phyloP scores from a whole-genome alignment of 1,140 invertebrate species.

The Halictus rubicundus region DNA sequence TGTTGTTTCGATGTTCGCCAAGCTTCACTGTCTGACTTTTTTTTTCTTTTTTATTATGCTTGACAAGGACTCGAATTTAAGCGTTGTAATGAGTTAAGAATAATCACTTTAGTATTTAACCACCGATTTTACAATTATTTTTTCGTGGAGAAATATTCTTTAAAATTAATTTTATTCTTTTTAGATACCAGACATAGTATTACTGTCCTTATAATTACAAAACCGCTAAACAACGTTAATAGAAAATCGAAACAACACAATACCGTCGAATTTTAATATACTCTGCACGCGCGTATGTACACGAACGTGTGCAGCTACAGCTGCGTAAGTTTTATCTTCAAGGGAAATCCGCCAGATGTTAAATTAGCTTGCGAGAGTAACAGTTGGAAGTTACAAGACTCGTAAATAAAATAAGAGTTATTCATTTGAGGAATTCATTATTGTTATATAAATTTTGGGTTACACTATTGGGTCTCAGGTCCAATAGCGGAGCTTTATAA shows the following conservation, averaged over 20 bases:
- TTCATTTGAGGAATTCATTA: too few relatives aligned
- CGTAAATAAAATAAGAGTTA: too few relatives aligned
- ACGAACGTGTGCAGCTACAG: slow-evolving; percentile 15
- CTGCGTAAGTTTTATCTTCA: background rate
- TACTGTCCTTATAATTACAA: background rate
- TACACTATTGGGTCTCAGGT: too few relatives aligned
- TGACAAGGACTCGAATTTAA: too few relatives aligned
- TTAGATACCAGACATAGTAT: too few relatives aligned
- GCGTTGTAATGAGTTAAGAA: too few relatives aligned
- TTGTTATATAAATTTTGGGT: too few relatives aligned
- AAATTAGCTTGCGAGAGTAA: too few relatives aligned
- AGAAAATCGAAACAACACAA: slow-evolving; percentile 26
- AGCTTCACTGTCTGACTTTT: background rate
- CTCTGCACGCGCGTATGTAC: background rate
- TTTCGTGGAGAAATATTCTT: background rate
- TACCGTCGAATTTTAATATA: background rate
- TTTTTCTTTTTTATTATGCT: background rate
- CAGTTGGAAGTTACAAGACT: too few relatives aligned
- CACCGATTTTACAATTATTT: background rate
- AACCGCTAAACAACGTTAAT: background rate
- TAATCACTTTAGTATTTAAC: background rate
- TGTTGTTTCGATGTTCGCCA: slow-evolving; percentile 19
- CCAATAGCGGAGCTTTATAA: too few relatives aligned
- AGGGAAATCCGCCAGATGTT: background rate
- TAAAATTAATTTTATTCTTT: too few relatives aligned